Base-by-base conservation (phyloP, 1,140 invertebrate species). In the Hyles vespertilio region DNA sequence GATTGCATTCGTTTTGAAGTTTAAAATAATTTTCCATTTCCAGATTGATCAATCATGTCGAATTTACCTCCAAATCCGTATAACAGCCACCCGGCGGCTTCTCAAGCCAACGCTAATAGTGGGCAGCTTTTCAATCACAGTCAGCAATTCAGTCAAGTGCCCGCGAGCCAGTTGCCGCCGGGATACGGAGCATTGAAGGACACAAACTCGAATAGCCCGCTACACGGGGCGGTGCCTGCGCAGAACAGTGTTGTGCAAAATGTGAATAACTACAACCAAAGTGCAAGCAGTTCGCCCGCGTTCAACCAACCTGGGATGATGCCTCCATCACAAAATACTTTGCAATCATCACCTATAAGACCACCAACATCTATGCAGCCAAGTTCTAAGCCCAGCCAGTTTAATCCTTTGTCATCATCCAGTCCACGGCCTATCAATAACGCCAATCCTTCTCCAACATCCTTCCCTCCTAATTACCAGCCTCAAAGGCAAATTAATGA, bases 1-100 rank as follows among this genome's bases (percentile, higher is more conserved):
- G 32, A n/a, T 47, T 56, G 5, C 45, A 9, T 56, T 47, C 22
- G 45, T 10, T 43, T 57, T 48, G 12, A 32, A 49, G 40, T 44
- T 54, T 50, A 58, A 51, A 33, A 40, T 45, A 58, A 22, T 61
- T 76, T 62, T 57, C 46, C 59, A 34, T 59, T 89, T 89, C 67
- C 84, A 89, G 84, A 84, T 85, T 81, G 74, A 74, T 69, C 77
- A 85, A 70, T 64, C 70, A 89, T 89, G 86, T 79, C 86, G 60
- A 84, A 87, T 64, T 74, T 81, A 73, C 79, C 72, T 73, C 77
- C 81, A 67, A 88, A 79, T 67, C 76, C 80, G 51, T 84, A 74
- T 64, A 84, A 77, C 57, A 81, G 74, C 72, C 65, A 65, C 57
- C 68, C 72, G 56, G 76, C 67, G 51, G 56, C 58, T 51, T 68